Evolutionary conservation across 2,888 invertebrate genomes (phyloP), one percentile per base, ranked within the genome.

Genomic region (Leucophenga montana): DNA sequence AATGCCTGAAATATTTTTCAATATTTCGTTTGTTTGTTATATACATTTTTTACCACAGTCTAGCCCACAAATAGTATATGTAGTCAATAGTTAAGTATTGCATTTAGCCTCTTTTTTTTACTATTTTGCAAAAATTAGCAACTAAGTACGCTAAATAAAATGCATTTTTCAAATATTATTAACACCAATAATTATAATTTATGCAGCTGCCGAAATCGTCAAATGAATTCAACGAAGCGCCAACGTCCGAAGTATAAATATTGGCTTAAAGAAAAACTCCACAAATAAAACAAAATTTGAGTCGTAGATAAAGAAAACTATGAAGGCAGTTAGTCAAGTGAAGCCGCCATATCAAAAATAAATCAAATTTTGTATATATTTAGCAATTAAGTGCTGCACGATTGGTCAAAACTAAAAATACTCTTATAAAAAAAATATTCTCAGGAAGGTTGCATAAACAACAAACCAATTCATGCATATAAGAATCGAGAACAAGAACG

Each of bases 1-100:
- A 80, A 77, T 75, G 61, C 72, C 70, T 75, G n/a, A 70, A 73
- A 82, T 75, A 72, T 79, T 82, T 79, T 73, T 77, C 79, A 14
- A 0, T 13, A 27, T n/a, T 57, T 57, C n/a, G 22, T 1, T 11
- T 56, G n/a, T n/a, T n/a, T n/a, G n/a, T n/a, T n/a, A n/a, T n/a
- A n/a, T 56, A 20, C 3, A 48, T 56, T 18, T 57, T n/a, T 57
- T 9, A 56, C 13, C 50, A n/a, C 39, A 11, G 33, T 33, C 33
- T 33, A 33, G 39, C 9, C 50, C 16, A 11, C n/a, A 50, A 50
- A 16, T 18, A 80, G 77, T 80, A 80, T 82, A 80, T 78, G 71
- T 6, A 8, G 18, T 2, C n/a, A 66, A 71, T 6, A 8, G 18
- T 2, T 16, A 66, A 66, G 33, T 27, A 27, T 27, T 70, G 71